These are phyloP conservation scores for Noctilio leporinus DNA, from an alignment of 2,113 vertebrate species.

Conservation along the genomic window DNA sequence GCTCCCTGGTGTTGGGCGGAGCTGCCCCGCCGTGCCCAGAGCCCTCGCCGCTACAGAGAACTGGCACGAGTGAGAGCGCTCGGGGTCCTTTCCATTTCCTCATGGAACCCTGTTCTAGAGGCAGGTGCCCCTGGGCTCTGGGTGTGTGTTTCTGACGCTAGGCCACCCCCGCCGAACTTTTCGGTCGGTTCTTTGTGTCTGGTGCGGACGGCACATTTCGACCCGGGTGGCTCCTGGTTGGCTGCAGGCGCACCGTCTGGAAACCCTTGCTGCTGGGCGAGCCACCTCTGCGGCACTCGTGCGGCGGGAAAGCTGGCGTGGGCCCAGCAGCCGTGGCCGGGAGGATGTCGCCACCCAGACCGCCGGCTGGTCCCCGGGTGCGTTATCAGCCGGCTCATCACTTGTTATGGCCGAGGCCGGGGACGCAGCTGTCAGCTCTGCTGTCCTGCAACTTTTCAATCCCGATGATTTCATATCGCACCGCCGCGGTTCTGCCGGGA, in stretches of 20 bases:
- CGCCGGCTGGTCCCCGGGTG: neutral
- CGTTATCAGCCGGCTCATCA: neutral
- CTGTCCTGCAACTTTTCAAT: conserved; percentile 5
- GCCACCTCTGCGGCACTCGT: fast-evolving
- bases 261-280: neutral
- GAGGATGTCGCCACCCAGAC: neutral
- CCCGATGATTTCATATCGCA: neutral
- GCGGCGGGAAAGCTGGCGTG: fast-evolving
- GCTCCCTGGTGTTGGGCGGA: fast-evolving
- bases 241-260: neutral
- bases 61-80: fast-evolving
- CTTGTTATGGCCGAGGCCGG: neutral
- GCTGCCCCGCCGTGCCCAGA: fast-evolving
- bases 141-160: fast-evolving
- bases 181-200: neutral
- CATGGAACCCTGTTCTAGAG: fast-evolving
- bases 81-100: neutral
- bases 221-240: fast-evolving
- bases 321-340: fast-evolving
- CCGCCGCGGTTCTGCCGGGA: neutral
- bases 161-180: fast-evolving
- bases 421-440: neutral
- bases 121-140: neutral
- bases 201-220: neutral
- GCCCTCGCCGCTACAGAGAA: fast-evolving